A percentile compares a stretch with the other conserved stretches of the same genome.
phyloP scores from a whole-genome alignment of 1,140 invertebrate species.

The Pseudomyrmex pallidus region DNA sequence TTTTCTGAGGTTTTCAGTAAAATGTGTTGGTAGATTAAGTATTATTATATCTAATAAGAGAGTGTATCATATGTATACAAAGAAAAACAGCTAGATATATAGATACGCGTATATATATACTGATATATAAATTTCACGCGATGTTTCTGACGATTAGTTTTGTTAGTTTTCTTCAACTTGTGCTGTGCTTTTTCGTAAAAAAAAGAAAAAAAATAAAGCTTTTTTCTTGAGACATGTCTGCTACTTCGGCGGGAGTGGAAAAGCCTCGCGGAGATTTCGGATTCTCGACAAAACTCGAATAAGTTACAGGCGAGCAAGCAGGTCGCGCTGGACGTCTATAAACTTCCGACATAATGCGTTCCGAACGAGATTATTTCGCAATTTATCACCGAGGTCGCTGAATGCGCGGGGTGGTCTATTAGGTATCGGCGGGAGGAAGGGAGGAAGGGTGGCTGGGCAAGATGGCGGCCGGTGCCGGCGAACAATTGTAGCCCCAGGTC shows the following conservation, averaged over 20 bases:
- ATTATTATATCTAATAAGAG: no score
- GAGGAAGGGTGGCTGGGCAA: conserved; percentile 33
- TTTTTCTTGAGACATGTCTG: background rate
- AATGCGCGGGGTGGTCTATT: conserved; percentile 56
- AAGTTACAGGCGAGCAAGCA: conserved; percentile 42
- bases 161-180: no score
- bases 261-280: background rate
- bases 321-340: conserved; percentile 39
- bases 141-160: no score
- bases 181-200: no score
- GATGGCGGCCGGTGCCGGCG: conserved; percentile 46
- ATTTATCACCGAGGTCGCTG: conserved; percentile 54
- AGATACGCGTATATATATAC: no score
- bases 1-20: background rate
- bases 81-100: no score
- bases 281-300: conserved; percentile 52
- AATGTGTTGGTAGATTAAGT: background rate
- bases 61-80: no score
- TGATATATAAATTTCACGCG: no score
- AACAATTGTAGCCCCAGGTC: conserved; percentile 50
- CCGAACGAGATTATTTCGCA: conserved; percentile 59
- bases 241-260: background rate
- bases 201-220: no score
- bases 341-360: conserved; percentile 52
- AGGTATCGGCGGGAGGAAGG: conserved; percentile 39